phyloP scores from a whole-genome alignment of 1,140 invertebrate genomes.

The Neuroterus valhalla region DNA sequence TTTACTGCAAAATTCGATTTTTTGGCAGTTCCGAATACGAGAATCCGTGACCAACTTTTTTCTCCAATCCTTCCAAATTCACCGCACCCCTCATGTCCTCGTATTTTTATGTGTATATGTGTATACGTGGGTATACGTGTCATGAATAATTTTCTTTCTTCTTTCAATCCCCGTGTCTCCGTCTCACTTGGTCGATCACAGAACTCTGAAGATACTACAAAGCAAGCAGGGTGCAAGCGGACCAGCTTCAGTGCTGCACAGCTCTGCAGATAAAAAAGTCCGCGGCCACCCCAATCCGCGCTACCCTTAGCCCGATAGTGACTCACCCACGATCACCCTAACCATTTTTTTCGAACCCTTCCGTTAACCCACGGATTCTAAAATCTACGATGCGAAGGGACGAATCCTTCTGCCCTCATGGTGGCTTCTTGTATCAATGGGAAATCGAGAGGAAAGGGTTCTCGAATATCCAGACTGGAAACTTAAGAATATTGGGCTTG shows the following conservation, averaged over 20 bases:
- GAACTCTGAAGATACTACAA: slow-evolving; percentile 10
- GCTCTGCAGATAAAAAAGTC: neutral
- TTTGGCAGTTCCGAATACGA: slow-evolving; percentile 38
- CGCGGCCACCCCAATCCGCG: slow-evolving; percentile 15
- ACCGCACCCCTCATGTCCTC: slow-evolving; percentile 12
- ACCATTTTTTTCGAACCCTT: slow-evolving; percentile 32
- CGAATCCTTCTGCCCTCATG: slow-evolving; percentile 17
- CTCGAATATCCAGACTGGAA: neutral
- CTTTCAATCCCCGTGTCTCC: slow-evolving; percentile 23
- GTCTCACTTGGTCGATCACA: slow-evolving; percentile 15
- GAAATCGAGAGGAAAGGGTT: slow-evolving; percentile 2
- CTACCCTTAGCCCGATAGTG: slow-evolving; percentile 11
- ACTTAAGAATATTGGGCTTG: neutral
- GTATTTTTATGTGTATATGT: neutral
- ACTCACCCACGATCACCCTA: slow-evolving; percentile 31
- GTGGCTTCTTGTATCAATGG: slow-evolving; percentile 13
- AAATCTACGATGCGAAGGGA: slow-evolving; percentile 16
- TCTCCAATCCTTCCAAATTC: slow-evolving; percentile 34
- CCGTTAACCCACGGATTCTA: slow-evolving; percentile 2
- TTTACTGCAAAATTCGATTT: neutral
- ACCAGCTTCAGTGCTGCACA: slow-evolving; percentile 1
- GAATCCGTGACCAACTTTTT: slow-evolving; percentile 14
- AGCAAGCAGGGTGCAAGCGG: neutral
- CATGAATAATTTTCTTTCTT: slow-evolving; percentile 18
- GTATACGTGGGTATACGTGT: slow-evolving; percentile 29